Percentiles rank a stretch among this genome's conserved stretches.
Conservation (phyloP, 2,797 vertebrate species). For the Pelobates cultripes region DNA sequence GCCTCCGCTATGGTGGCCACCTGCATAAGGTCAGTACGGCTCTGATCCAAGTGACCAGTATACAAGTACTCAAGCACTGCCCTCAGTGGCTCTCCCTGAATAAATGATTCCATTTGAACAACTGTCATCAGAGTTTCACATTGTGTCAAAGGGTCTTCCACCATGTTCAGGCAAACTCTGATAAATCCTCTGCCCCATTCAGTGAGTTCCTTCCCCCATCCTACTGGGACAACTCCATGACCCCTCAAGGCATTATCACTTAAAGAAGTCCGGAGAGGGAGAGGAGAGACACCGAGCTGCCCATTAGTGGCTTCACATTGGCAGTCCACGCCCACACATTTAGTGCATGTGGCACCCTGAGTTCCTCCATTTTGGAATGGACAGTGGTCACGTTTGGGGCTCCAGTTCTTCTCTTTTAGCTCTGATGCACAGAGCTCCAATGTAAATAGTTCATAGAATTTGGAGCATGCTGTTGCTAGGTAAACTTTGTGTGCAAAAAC, state of each 20-base stretch:
- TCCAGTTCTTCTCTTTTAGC: constrained; percentile 68
- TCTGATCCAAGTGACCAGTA: constrained; percentile 82
- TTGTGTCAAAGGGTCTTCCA: constrained; percentile 80
- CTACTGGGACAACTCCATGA: constrained; percentile 58
- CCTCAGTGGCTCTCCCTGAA: constrained; percentile 79
- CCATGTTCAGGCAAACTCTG: constrained; percentile 76
- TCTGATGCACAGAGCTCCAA: constrained; percentile 66
- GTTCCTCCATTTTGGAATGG: constrained; percentile 67
- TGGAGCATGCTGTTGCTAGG: constrained; percentile 89
- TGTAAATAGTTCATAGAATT: constrained; percentile 88
- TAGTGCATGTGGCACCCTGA: constrained; percentile 79
- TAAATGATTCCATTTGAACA: constrained; percentile 80
- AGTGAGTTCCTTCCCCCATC: constrained; percentile 72
- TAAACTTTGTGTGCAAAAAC: constrained; percentile 90
- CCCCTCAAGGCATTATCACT: constrained; percentile 77
- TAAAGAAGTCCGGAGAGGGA: constrained; percentile 77
- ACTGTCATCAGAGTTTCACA: constrained; percentile 79
- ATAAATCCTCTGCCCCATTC: constrained; percentile 86
- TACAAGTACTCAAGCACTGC: constrained; percentile 88
- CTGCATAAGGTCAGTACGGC: constrained; percentile 81
- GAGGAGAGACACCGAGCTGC: constrained; percentile 63
- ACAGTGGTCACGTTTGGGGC: constrained; percentile 54
- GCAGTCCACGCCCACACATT: constrained; percentile 80
- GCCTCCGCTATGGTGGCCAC: constrained; percentile 90
- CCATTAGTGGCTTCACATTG: constrained; percentile 65